Evolutionary conservation across 2,888 invertebrate genomes (phyloP).

Genomic region (Chrysotoxum bicinctum): DNA sequence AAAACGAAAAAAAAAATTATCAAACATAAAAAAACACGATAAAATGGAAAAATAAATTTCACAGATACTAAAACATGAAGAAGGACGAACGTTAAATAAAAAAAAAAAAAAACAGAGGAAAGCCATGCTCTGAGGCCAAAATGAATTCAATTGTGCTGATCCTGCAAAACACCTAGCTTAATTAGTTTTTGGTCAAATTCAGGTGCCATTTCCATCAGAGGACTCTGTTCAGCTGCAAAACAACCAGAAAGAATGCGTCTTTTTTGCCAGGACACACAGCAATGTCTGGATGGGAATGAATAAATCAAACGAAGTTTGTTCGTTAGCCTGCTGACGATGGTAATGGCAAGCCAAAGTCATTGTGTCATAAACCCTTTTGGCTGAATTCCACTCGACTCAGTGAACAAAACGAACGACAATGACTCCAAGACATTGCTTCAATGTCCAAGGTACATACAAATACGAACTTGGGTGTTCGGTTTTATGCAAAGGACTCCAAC

Average conservation of each 20-base stretch:
- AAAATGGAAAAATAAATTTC: constrained; percentile 10
- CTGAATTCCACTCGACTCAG: constrained; percentile 37
- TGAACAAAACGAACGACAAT: constrained; percentile 60
- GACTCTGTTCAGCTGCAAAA: neutral
- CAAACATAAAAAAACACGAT: neutral
- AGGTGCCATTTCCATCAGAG: constrained; percentile 31
- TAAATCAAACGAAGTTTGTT: constrained; percentile 59
- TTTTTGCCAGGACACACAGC: neutral
- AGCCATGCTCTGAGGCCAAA: neutral
- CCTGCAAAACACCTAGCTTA: constrained; percentile 45
- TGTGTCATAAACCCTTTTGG: constrained; percentile 55
- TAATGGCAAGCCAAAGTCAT: constrained; percentile 43
- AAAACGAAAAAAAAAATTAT: constrained; percentile 10
- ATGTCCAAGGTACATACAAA: constrained; percentile 19
- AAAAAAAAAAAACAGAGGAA: neutral
- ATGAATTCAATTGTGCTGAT: constrained; percentile 62
- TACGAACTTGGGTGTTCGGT: neutral
- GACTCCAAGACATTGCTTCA: constrained; percentile 32
- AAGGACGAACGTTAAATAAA: constrained; percentile 10
- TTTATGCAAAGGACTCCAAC: constrained; percentile 15
- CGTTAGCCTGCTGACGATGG: constrained; percentile 28
- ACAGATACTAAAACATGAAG: constrained; percentile 3
- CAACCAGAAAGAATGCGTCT: constrained; percentile 7
- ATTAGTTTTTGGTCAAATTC: constrained; percentile 63
- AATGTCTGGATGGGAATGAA: constrained; percentile 7